A percentile compares a stretch with the other conserved stretches of the same genome.
phyloP scores from a whole-genome alignment of 2,797 vertebrate genomes.

The Hephaestus fuliginosus region DNA sequence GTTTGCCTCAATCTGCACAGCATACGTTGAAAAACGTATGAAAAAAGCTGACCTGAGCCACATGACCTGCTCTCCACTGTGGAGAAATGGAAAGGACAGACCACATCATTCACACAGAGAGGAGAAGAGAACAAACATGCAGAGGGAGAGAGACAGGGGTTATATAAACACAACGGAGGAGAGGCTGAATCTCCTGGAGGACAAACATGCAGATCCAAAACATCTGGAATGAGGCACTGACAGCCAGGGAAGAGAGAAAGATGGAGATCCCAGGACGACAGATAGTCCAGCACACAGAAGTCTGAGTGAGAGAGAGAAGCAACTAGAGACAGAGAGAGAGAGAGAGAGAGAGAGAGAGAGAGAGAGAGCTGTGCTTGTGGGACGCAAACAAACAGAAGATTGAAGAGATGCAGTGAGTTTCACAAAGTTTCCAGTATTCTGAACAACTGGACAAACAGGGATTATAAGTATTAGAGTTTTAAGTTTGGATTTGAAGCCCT shows the following conservation, averaged over 20 bases:
- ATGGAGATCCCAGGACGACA: not conserved
- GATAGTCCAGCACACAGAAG: not conserved
- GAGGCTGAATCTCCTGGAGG: constrained; percentile 2
- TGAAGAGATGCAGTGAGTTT: not conserved
- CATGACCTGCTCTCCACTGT: not conserved
- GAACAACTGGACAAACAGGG: not conserved
- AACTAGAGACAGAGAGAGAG: not conserved
- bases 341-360: not conserved
- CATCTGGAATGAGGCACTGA: not conserved
- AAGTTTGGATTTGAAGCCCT: not conserved
- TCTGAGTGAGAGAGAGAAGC: not conserved
- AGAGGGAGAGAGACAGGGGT: not conserved
- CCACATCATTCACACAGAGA: not conserved
- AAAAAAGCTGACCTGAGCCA: not conserved
- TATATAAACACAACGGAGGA: not conserved
- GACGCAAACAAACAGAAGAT: not conserved
- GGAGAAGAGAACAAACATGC: not conserved
- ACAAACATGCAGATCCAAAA: not conserved
- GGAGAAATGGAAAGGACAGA: not conserved
- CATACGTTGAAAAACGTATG: too few relatives aligned
- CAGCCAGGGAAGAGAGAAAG: not conserved
- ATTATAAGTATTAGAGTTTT: not conserved
- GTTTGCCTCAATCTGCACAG: not conserved
- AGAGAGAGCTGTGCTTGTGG: not conserved
- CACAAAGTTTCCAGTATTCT: not conserved